Evolutionary conservation across 2,888 invertebrate species (phyloP).

Genomic region (Smittia aterrima): DNA sequence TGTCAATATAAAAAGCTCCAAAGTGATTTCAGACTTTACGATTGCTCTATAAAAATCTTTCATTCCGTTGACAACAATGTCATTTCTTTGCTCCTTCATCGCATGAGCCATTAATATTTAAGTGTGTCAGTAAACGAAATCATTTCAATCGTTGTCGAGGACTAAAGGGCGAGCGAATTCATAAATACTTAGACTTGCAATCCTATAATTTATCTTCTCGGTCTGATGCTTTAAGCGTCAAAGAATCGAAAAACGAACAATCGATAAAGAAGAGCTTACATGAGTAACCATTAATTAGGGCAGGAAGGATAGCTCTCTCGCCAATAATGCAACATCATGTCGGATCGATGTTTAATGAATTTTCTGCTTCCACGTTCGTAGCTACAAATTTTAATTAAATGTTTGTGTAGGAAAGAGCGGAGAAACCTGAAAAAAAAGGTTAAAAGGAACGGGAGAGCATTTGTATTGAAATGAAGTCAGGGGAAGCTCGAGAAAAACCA

Average conservation of each 20-base stretch:
- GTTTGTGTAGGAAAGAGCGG: background rate
- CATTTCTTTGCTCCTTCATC: background rate
- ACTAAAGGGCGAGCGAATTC: too few relatives aligned
- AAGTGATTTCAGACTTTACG: constrained; percentile 40
- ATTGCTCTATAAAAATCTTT: constrained; percentile 19
- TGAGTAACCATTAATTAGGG: background rate
- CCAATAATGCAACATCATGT: background rate
- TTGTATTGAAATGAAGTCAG: background rate
- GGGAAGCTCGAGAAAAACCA: background rate
- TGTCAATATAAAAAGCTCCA: constrained; percentile 17
- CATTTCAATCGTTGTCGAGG: background rate
- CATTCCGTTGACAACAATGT: background rate
- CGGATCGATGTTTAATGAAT: background rate
- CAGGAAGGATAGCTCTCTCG: background rate
- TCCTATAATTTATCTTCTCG: too few relatives aligned
- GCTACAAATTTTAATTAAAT: constrained; percentile 22
- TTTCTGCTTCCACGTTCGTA: background rate
- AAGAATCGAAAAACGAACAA: background rate
- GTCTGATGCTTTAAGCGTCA: background rate
- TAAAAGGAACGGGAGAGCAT: background rate
- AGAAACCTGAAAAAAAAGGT: background rate
- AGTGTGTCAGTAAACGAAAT: background rate
- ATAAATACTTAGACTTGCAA: too few relatives aligned
- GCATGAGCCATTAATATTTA: background rate
- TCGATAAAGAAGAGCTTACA: background rate